These are phyloP conservation scores for Tipula vernalis DNA, from an alignment of 2,888 invertebrate species.

Conservation along the genomic window DNA sequence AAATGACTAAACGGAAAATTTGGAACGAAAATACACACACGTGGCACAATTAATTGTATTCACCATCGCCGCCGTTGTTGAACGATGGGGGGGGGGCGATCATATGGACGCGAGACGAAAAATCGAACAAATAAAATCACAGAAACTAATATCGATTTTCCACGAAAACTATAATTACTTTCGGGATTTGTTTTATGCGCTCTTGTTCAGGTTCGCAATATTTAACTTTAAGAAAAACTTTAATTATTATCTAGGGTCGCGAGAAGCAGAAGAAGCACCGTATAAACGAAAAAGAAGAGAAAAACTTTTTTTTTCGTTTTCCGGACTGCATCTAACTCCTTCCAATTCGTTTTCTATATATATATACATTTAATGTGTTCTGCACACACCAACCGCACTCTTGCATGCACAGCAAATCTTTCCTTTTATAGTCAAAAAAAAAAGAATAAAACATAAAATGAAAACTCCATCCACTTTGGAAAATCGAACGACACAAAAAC, in stretches of 20 bases:
- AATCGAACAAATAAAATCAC: background rate
- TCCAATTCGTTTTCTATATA: background rate
- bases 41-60: too few species aligned
- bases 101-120: background rate
- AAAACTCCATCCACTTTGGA: background rate
- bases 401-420: background rate
- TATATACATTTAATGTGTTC: background rate
- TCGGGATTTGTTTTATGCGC: background rate
- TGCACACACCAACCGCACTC: background rate
- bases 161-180: background rate
- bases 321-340: background rate
- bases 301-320: background rate
- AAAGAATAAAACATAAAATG: background rate
- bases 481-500: constrained; percentile 4
- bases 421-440: background rate
- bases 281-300: background rate
- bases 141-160: background rate
- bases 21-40: too few species aligned
- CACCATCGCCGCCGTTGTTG: too few species aligned
- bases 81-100: background rate
- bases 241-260: background rate
- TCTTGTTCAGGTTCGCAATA: background rate
- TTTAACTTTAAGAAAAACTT: background rate
- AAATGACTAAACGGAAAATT: background rate
- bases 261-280: background rate